Conservation (phyloP, 2,888 invertebrate species). For the Cataglyphis cursor region DNA sequence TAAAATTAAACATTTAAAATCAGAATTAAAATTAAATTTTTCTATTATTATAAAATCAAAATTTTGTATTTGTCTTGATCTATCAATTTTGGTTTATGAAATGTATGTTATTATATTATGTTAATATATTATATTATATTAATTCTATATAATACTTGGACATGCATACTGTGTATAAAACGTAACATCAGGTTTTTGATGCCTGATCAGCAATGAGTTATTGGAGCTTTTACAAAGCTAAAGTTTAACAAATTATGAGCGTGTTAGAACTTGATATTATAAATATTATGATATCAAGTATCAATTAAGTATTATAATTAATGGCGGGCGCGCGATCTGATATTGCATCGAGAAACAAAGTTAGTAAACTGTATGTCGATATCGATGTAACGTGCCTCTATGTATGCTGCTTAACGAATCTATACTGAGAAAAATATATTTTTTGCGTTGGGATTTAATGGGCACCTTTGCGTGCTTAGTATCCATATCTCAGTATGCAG, state of each 20-base stretch:
- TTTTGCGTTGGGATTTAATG: slow-evolving; percentile 28
- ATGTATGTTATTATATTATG: not conserved
- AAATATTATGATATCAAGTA: slow-evolving; percentile 15
- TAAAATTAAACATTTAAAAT: not conserved
- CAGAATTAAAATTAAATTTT: slow-evolving; percentile 2
- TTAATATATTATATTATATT: too few species aligned
- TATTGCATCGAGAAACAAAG: slow-evolving; percentile 23
- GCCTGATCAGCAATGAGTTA: not conserved
- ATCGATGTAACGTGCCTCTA: not conserved
- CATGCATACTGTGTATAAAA: not conserved
- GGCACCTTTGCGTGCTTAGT: slow-evolving; percentile 30
- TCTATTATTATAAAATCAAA: not conserved
- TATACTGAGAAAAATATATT: not conserved
- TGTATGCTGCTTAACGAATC: slow-evolving; percentile 17
- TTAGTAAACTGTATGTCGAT: not conserved
- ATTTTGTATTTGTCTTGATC: not conserved
- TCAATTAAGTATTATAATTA: slow-evolving; percentile 32
- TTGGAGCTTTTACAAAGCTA: not conserved
- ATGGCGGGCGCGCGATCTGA: not conserved
- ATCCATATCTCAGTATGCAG: slow-evolving; percentile 33
- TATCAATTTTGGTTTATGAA: too few species aligned
- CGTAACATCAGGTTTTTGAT: not conserved
- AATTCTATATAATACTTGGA: not conserved
- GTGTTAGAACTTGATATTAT: not conserved
- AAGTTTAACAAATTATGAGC: not conserved